Percentiles rank a stretch among this genome's conserved stretches.
Conservation (phyloP, 2,113 vertebrate species). For the Macroglossus sobrinus region DNA sequence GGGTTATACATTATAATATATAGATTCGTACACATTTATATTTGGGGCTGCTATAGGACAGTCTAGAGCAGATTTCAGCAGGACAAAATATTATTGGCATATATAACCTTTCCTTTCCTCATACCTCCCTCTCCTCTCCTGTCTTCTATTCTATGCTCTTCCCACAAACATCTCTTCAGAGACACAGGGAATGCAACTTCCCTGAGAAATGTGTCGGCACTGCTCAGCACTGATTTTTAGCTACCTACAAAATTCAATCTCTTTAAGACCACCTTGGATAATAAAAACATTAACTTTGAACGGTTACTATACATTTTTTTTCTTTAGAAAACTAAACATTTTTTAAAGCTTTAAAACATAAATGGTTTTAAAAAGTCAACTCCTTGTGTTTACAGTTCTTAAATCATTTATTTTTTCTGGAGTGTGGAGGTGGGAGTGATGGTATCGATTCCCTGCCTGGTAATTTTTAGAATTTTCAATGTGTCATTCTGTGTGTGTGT, state of each 20-base stretch:
- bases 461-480: slow-evolving; percentile 84
- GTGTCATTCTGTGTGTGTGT: slow-evolving; percentile 76
- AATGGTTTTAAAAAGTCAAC: slow-evolving; percentile 33
- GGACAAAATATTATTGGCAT: slow-evolving; percentile 22
- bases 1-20: slow-evolving; percentile 35
- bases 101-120: background rate
- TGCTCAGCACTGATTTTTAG: background rate
- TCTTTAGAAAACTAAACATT: slow-evolving; percentile 46
- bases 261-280: slow-evolving; percentile 22
- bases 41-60: background rate
- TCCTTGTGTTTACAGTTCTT: slow-evolving; percentile 36
- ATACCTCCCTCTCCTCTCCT: background rate
- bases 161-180: background rate
- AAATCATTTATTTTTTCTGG: slow-evolving; percentile 54
- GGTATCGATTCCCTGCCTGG: slow-evolving; percentile 70
- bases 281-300: background rate
- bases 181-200: background rate
- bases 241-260: slow-evolving; percentile 45
- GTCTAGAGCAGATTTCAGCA: slow-evolving; percentile 26
- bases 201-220: background rate
- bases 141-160: background rate
- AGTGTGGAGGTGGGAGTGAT: background rate
- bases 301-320: slow-evolving; percentile 58
- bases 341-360: background rate
- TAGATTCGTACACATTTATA: slow-evolving; percentile 43